phyloP scores from a whole-genome alignment of 2,797 vertebrate species.

The Protonibea diacanthus region DNA sequence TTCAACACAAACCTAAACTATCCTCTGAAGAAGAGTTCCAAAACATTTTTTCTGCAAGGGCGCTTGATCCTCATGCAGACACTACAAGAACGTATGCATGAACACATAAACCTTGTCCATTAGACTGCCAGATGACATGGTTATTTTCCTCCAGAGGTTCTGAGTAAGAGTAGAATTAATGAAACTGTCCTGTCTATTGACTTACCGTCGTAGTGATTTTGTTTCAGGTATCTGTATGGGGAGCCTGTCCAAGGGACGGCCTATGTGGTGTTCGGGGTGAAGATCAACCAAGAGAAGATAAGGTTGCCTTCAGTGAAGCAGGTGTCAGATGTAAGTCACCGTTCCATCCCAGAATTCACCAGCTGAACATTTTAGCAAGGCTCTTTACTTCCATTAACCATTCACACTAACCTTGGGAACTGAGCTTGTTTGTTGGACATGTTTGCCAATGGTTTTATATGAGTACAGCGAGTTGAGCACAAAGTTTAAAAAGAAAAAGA shows the following conservation, averaged over 20 bases:
- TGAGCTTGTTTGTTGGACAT: background rate
- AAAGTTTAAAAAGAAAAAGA: too few relatives aligned
- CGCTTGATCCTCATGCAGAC: background rate
- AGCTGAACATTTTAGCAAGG: background rate
- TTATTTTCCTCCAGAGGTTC: background rate
- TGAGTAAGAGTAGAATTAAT: background rate
- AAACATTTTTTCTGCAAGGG: background rate
- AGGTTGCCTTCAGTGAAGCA: conserved; percentile 80
- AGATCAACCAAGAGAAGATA: conserved; percentile 74
- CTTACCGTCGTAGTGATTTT: background rate
- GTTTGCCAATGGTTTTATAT: background rate
- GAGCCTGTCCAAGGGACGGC: conserved; percentile 81
- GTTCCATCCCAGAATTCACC: background rate
- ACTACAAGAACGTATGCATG: background rate
- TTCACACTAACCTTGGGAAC: too few relatives aligned
- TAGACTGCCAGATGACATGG: background rate
- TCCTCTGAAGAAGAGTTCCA: background rate
- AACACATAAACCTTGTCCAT: too few relatives aligned
- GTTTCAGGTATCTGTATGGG: conserved; percentile 81
- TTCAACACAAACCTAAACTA: background rate
- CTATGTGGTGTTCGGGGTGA: conserved; percentile 84
- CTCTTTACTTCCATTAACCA: too few relatives aligned
- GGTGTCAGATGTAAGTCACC: conserved; percentile 76
- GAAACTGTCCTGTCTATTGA: background rate
- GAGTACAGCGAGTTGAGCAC: too few relatives aligned